These are phyloP conservation scores for Pseudanteris insignis DNA, from an alignment of 2,888 invertebrate species.

Conservation along the genomic window DNA sequence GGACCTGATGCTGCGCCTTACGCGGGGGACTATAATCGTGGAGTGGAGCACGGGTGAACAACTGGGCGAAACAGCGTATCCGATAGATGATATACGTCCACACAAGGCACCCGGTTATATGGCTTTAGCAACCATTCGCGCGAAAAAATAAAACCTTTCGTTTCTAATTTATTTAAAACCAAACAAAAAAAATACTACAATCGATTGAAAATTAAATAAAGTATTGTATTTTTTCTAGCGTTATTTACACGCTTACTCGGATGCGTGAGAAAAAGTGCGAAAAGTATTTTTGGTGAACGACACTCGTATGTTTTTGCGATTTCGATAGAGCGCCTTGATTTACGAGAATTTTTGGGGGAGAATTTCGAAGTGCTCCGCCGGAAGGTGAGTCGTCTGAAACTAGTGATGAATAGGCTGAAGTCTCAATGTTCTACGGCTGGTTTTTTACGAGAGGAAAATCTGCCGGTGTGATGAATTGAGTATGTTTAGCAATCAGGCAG, in stretches of 20 bases:
- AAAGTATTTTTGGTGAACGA: constrained; percentile 22
- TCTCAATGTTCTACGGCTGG: constrained; percentile 29
- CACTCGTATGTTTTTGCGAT: constrained; percentile 31
- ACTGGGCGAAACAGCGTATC: too few species aligned
- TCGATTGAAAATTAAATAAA: too few species aligned
- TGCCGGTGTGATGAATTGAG: constrained; percentile 11
- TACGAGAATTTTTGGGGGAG: constrained; percentile 26
- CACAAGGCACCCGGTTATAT: too few species aligned
- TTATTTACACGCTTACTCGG: constrained; percentile 12
- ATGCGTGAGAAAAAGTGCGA: constrained; percentile 20
- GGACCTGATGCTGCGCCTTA: too few species aligned
- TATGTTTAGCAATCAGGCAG: constrained; percentile 4
- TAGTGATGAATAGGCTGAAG: constrained; percentile 29
- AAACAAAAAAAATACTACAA: too few species aligned
- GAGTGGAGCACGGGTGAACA: too few species aligned
- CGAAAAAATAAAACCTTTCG: too few species aligned
- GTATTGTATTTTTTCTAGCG: not conserved
- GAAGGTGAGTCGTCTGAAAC: constrained; percentile 29
- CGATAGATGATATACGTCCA: too few species aligned
- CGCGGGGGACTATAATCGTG: too few species aligned
- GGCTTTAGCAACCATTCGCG: too few species aligned
- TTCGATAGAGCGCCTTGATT: constrained; percentile 34
- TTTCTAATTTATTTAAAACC: too few species aligned
- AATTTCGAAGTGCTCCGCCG: constrained; percentile 21
- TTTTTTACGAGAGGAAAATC: constrained; percentile 15